phyloP scores from a whole-genome alignment of 2,113 vertebrate species.

The Manacus vitellinus region DNA sequence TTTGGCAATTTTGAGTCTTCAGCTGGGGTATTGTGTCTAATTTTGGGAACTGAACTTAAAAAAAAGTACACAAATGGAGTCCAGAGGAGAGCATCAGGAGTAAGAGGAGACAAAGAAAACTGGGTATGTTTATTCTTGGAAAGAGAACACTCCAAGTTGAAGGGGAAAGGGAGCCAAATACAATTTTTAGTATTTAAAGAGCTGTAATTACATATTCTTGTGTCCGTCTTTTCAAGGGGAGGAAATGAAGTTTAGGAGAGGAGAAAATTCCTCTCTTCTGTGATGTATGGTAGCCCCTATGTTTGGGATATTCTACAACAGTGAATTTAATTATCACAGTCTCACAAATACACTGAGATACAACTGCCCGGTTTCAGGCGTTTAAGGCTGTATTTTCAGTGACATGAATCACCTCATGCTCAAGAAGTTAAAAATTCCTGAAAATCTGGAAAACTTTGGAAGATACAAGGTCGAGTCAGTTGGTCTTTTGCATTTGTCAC shows the following conservation, averaged over 20 bases:
- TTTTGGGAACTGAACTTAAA: neutral
- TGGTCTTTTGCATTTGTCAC: neutral
- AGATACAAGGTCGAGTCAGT: neutral
- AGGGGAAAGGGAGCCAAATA: neutral
- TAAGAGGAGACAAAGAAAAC: neutral
- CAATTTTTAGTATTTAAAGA: neutral
- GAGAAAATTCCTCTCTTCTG: neutral
- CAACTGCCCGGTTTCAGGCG: accelerated
- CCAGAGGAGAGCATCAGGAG: neutral
- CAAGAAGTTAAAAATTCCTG: neutral
- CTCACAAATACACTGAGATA: neutral
- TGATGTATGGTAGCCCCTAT: neutral
- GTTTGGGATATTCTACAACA: neutral
- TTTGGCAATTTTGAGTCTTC: neutral
- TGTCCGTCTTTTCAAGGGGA: neutral
- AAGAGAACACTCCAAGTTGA: neutral
- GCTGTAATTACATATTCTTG: neutral
- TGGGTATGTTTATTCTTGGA: neutral
- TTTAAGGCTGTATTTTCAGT: neutral
- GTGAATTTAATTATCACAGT: neutral
- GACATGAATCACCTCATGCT: neutral
- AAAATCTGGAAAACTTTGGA: neutral
- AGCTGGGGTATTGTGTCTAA: neutral
- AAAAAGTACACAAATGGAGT: neutral
- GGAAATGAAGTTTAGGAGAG: neutral